These are phyloP conservation scores for Ypsolopha scabrella DNA, from an alignment of 2,888 invertebrate genomes.

Conservation along the genomic window DNA sequence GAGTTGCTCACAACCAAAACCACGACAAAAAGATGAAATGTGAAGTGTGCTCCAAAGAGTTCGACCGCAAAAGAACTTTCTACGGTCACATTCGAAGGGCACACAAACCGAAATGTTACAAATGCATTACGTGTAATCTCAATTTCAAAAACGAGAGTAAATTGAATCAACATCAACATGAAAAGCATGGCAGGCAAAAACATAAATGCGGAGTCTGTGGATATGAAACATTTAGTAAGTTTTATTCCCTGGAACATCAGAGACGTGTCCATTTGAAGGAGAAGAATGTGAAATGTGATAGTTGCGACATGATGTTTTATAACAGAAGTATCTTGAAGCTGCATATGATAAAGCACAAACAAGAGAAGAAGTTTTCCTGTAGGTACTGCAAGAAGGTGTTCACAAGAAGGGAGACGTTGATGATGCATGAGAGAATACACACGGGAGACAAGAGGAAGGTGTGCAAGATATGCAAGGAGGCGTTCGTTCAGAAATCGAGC, in stretches of 20 bases:
- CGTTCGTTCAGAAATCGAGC: conserved; percentile 16
- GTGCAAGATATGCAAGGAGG: conserved; percentile 18
- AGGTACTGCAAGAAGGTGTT: conserved; percentile 27
- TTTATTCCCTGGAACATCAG: background rate
- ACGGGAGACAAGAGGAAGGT: conserved; percentile 15
- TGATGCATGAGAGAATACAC: conserved; percentile 17
- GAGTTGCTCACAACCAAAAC: too few relatives aligned
- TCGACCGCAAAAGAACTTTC: background rate
- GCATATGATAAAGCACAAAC: conserved; percentile 17
- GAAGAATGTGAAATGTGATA: conserved; percentile 2
- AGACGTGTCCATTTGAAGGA: background rate
- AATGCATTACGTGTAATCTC: background rate
- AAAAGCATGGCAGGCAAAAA: conserved; percentile 10
- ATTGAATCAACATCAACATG: background rate
- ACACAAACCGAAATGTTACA: background rate
- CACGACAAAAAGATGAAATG: too few relatives aligned
- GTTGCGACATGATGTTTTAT: conserved; percentile 1
- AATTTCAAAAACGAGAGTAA: background rate
- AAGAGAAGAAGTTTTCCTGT: conserved; percentile 20
- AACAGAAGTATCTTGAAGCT: background rate
- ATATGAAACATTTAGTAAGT: conserved; percentile 4
- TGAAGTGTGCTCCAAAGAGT: background rate
- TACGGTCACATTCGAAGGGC: background rate
- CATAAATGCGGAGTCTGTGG: conserved; percentile 16
- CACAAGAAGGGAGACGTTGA: conserved; percentile 10